phyloP scores from a whole-genome alignment of 2,113 vertebrate species.

The Formicarius rufipectus region DNA sequence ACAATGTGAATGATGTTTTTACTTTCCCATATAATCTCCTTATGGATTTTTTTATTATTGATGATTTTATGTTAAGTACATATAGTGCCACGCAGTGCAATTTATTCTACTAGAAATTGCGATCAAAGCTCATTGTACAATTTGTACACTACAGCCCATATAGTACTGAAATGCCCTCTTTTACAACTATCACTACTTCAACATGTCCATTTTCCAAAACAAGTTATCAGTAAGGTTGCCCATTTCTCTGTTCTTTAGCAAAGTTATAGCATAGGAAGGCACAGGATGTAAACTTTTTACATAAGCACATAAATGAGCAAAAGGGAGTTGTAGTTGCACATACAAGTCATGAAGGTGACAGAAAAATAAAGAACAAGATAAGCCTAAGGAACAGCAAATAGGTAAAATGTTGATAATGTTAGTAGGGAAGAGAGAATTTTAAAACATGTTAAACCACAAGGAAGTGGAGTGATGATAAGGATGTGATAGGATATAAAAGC shows the following conservation, averaged over 20 bases:
- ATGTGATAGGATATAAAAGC: background rate
- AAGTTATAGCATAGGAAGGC: background rate
- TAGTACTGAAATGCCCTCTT: background rate
- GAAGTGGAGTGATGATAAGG: background rate
- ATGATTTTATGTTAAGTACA: background rate
- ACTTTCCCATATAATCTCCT: background rate
- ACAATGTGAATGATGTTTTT: background rate
- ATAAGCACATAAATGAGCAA: background rate
- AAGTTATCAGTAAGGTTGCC: background rate
- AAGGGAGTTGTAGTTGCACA: background rate
- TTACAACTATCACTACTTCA: background rate
- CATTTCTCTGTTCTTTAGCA: background rate
- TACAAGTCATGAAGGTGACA: background rate
- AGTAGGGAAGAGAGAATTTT: background rate
- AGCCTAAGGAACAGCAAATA: background rate
- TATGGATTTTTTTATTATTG: background rate
- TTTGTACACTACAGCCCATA: background rate
- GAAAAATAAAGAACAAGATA: background rate
- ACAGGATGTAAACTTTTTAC: background rate
- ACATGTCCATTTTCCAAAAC: background rate
- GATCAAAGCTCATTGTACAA: background rate
- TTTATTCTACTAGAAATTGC: background rate
- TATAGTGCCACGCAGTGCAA: background rate
- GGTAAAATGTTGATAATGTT: background rate
- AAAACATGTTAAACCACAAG: background rate